These are phyloP conservation scores for Pheosia gnoma DNA, from an alignment of 2,888 invertebrate species.

Conservation along the genomic window DNA sequence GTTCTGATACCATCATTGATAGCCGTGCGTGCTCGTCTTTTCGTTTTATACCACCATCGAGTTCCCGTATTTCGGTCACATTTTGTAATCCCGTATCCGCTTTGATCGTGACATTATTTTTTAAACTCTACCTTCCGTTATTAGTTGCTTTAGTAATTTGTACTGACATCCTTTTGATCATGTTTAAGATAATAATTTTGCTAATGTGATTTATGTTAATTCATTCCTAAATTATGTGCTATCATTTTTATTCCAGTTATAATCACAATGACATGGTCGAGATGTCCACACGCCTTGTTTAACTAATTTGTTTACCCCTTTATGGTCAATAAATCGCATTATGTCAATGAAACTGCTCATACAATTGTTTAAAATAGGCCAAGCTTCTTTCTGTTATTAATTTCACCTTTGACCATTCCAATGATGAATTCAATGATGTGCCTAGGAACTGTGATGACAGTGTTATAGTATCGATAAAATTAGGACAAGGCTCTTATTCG, in stretches of 20 bases:
- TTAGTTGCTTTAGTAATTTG: not conserved
- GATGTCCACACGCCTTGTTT: not conserved
- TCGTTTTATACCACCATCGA: slow-evolving; percentile 34
- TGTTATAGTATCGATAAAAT: slow-evolving; percentile 45
- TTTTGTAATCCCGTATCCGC: slow-evolving; percentile 38
- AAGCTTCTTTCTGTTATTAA: slow-evolving; percentile 1
- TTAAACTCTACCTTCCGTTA: not conserved
- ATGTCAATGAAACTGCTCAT: not conserved
- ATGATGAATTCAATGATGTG: not conserved
- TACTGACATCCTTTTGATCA: not conserved
- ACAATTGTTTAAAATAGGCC: not conserved
- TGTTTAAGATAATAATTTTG: not conserved
- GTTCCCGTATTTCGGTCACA: slow-evolving; percentile 19
- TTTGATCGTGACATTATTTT: slow-evolving; percentile 29
- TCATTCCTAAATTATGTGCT: slow-evolving; percentile 4
- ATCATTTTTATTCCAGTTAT: not conserved
- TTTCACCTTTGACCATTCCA: slow-evolving; percentile 4
- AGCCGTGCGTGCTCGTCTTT: slow-evolving; percentile 38
- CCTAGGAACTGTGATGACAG: slow-evolving; percentile 27
- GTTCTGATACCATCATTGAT: slow-evolving; percentile 60
- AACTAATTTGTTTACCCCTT: not conserved
- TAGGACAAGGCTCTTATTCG: slow-evolving; percentile 63
- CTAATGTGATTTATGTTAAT: slow-evolving; percentile 11
- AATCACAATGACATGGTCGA: not conserved
- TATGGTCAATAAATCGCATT: not conserved